These are phyloP conservation scores for Enteromius afrohamiltoni DNA, from an alignment of 2,797 vertebrate genomes.

Conservation along the genomic window DNA sequence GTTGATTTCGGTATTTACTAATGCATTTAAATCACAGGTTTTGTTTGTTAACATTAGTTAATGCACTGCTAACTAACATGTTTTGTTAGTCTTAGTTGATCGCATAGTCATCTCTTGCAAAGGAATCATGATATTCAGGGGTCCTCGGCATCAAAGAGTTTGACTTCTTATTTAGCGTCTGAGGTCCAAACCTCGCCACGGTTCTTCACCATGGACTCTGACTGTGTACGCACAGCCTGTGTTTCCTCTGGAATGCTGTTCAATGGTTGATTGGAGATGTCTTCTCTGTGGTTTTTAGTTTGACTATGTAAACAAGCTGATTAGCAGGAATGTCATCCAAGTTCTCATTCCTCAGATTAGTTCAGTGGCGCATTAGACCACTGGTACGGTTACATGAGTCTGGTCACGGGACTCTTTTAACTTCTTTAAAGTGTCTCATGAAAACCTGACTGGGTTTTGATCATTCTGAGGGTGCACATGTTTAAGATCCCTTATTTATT, in stretches of 20 bases:
- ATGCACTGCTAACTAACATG: too few relatives aligned
- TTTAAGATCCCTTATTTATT: background rate
- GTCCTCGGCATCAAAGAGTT: background rate
- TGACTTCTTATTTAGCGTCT: background rate
- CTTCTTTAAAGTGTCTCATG: background rate
- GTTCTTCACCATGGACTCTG: background rate
- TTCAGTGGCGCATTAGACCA: background rate
- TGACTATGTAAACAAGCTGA: background rate
- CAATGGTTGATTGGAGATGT: background rate
- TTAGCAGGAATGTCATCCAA: slow-evolving; percentile 21
- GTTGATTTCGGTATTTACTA: too few relatives aligned
- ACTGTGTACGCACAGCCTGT: background rate
- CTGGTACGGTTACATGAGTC: slow-evolving; percentile 19
- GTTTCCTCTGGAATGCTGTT: slow-evolving; percentile 14
- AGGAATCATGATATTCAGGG: too few relatives aligned
- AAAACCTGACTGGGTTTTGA: background rate
- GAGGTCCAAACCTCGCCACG: background rate
- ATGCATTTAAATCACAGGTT: too few relatives aligned
- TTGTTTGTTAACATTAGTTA: too few relatives aligned
- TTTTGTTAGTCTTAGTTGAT: too few relatives aligned
- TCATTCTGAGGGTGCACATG: background rate
- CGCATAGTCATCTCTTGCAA: too few relatives aligned
- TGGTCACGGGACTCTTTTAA: slow-evolving; percentile 28
- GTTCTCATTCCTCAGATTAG: slow-evolving; percentile 34
- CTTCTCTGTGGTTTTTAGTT: slow-evolving; percentile 22